Base-by-base conservation (phyloP, 2,797 vertebrate species). In the Valencia hispanica region DNA sequence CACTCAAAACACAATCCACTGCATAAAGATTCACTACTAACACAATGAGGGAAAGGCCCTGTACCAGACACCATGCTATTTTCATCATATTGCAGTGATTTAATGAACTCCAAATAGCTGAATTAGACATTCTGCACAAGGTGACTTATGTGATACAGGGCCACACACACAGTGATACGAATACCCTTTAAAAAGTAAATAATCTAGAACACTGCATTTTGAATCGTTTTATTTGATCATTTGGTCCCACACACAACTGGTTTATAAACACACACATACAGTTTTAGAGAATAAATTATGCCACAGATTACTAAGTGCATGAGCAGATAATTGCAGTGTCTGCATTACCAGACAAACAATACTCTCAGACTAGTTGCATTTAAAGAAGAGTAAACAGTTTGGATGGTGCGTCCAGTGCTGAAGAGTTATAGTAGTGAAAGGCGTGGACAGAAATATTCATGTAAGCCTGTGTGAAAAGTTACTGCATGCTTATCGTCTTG, bases 161-260 rank as follows among this genome's bases (percentile, higher is more conserved):
- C 70, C 50, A 11, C 12, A 75, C 10, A 70, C 48, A 81, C 43
- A 76, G 30, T 57, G 55, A 27, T 36, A 82, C 22, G 84, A 61
- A 87, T 1, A 81, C 48, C 22, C 36, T n/a, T 66, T 14, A 15
- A 66, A 66, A 66, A 39, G 36, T 3, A 41, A 41, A 41, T 41
- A 66, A 41, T 41, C 22, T 66, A 14, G 36, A 66, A 70, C 69
- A 48, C 81, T 75, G 87, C 79, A 86, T 70, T 86, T 88, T 79
- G 81, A 85, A 88, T 88, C 51, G 41, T 43, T 89, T 92, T 92
- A 90, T 88, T 91, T 86, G 72, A 86, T 80, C 59, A 86, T 81
- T 51, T 70, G 72, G 72, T 84, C 87, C 84, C 36, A 48, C 79
- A 83, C 82, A 90, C 79, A 88, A 79, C 71, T 77, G 81, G 79